Conservation (phyloP, 37 sponge, comb jelly and placozoan genomes). For the Hormiphora californensis region DNA sequence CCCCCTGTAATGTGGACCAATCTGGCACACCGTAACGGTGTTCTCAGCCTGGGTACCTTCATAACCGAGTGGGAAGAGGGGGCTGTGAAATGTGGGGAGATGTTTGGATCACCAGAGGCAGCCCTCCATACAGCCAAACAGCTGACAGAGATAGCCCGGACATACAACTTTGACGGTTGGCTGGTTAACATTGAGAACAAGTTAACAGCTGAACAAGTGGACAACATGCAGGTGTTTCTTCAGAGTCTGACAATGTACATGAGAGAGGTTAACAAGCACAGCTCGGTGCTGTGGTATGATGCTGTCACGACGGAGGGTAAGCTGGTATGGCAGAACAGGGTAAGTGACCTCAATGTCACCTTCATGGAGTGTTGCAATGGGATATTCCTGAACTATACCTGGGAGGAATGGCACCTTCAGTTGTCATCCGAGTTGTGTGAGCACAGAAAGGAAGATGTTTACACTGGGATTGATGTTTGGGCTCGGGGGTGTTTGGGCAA, state of each 20-base stretch:
- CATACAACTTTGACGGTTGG: constrained; percentile 95
- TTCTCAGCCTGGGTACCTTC: constrained; percentile 74
- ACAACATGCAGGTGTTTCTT: constrained; percentile 63
- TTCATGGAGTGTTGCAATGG: constrained; percentile 94
- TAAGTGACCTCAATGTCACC: constrained; percentile 75
- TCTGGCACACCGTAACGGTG: constrained; percentile 80
- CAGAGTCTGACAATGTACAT: constrained; percentile 65
- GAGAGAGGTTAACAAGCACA: constrained; percentile 63
- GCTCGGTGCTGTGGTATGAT: constrained; percentile 95
- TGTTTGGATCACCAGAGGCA: constrained; percentile 62
- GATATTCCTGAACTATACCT: constrained; percentile 95
- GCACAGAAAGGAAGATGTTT: constrained; percentile 67
- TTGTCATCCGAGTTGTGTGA: constrained; percentile 57
- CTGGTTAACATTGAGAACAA: constrained; percentile 94
- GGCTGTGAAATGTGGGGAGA: constrained; percentile 60
- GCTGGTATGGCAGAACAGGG: constrained; percentile 88
- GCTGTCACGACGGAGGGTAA: constrained; percentile 77
- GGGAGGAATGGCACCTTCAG: constrained; percentile 63
- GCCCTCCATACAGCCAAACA: constrained; percentile 61
- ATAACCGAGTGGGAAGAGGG: constrained; percentile 94
- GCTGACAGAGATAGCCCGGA: constrained; percentile 69
- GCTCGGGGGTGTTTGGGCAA: constrained; percentile 72
- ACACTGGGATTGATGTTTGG: constrained; percentile 93
- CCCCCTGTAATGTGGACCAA: constrained; percentile 95
- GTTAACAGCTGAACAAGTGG: constrained; percentile 61